Conservation (phyloP, 2,113 vertebrate species). For the Coracopsis vasa region DNA sequence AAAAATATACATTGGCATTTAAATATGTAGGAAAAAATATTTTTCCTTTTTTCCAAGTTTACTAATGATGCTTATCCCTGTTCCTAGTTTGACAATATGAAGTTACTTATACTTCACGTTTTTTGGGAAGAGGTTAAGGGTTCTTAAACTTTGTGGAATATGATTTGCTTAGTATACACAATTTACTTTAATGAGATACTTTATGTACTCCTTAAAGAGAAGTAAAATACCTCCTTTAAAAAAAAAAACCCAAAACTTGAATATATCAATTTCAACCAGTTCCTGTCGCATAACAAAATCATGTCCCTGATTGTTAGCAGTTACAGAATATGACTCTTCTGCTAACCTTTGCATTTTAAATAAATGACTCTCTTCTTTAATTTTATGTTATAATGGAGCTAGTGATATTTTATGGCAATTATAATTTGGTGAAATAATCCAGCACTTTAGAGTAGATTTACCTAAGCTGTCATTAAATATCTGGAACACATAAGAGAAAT, state of each 20-base stretch:
- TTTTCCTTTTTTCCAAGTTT: not conserved
- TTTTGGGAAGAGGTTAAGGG: not conserved
- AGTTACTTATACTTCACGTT: not conserved
- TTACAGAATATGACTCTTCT: not conserved
- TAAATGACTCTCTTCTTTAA: not conserved
- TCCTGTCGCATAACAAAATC: not conserved
- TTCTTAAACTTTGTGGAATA: not conserved
- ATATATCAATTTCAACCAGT: not conserved
- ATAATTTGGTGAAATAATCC: not conserved
- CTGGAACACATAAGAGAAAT: not conserved
- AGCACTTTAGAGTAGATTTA: not conserved
- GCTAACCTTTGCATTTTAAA: not conserved
- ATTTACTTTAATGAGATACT: not conserved
- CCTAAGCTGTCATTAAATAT: not conserved
- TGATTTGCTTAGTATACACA: not conserved
- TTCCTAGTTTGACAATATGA: not conserved
- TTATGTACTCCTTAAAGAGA: not conserved
- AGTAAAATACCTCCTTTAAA: not conserved
- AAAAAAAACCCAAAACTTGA: not conserved
- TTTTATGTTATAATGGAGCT: not conserved
- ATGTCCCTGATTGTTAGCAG: not conserved
- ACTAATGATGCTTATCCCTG: rapidly evolving
- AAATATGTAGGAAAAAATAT: not conserved
- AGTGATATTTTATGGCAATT: not conserved
- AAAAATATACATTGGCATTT: not conserved